A percentile compares a stretch with the other conserved stretches of the same genome.
Conservation (phyloP, 2,888 invertebrate species). For the Acleris sparsana region DNA sequence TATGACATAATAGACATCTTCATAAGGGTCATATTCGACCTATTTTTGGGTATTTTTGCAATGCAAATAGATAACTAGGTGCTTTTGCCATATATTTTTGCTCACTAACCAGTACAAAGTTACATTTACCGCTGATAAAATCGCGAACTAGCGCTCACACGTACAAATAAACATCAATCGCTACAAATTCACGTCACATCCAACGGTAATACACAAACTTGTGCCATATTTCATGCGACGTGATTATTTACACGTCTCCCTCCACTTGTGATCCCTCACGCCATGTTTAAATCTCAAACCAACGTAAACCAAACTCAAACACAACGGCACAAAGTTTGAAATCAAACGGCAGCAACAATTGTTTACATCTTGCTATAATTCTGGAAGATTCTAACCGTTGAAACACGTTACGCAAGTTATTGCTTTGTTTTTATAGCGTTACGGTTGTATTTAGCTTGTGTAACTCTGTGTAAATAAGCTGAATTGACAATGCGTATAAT, state of each 20-base stretch:
- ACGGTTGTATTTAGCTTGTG: not conserved
- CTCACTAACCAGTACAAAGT: too few species aligned
- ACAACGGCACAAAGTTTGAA: not conserved
- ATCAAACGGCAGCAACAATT: conserved; percentile 1
- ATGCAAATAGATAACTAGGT: too few species aligned
- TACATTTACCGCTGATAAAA: too few species aligned
- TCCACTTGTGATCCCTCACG: conserved; percentile 13
- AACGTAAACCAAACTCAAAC: not conserved
- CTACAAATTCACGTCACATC: not conserved
- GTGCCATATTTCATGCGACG: conserved; percentile 5
- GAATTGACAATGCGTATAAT: not conserved
- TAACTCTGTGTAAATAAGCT: conserved; percentile 11
- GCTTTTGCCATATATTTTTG: too few species aligned
- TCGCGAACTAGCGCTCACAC: too few species aligned
- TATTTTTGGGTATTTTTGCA: too few species aligned
- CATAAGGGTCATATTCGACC: too few species aligned
- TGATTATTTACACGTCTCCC: conserved; percentile 21
- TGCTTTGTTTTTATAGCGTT: not conserved
- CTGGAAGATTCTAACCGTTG: conserved; percentile 2
- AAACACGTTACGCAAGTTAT: not conserved
- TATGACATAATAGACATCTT: too few species aligned
- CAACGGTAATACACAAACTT: conserved; percentile 2
- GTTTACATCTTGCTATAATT: conserved; percentile 23
- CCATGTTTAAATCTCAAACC: conserved; percentile 14
- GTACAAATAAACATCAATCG: not conserved